Evolutionary conservation across 2,888 invertebrate genomes (phyloP).

Genomic region (Tillus elongatus): DNA sequence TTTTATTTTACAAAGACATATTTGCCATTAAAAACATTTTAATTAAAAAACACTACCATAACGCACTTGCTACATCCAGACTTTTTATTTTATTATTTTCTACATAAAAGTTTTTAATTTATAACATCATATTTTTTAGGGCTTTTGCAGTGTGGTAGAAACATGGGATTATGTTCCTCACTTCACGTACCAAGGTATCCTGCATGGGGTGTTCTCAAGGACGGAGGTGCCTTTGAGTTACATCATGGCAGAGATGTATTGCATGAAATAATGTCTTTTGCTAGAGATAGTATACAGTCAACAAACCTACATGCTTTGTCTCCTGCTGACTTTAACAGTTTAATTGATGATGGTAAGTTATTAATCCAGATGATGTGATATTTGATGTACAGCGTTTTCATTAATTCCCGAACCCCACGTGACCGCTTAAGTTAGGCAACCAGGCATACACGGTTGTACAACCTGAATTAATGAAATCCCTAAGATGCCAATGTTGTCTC

Average conservation of each 20-base stretch:
- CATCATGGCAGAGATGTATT: slow-evolving; percentile 55
- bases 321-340: slow-evolving; percentile 51
- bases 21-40: too few species aligned
- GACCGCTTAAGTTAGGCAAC: too few species aligned
- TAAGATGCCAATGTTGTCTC: too few species aligned
- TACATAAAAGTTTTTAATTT: background rate
- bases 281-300: slow-evolving; percentile 50
- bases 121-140: slow-evolving; percentile 40
- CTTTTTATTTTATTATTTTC: slow-evolving; percentile 9
- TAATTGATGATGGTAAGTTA: slow-evolving; percentile 44
- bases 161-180: slow-evolving; percentile 48
- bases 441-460: too few species aligned
- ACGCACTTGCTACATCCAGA: too few species aligned
- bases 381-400: too few species aligned
- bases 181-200: slow-evolving; percentile 54
- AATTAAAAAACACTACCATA: too few species aligned
- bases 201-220: slow-evolving; percentile 64
- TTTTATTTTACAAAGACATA: too few species aligned
- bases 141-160: slow-evolving; percentile 53
- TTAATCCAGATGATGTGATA: too few species aligned
- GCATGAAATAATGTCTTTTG: slow-evolving; percentile 54
- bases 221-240: slow-evolving; percentile 65
- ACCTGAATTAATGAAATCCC: too few species aligned
- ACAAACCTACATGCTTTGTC: slow-evolving; percentile 54
- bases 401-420: too few species aligned